Evolutionary conservation across 2,113 vertebrate species (phyloP), one percentile per base, ranked within the genome.

Genomic region (Mus spicilegus): DNA sequence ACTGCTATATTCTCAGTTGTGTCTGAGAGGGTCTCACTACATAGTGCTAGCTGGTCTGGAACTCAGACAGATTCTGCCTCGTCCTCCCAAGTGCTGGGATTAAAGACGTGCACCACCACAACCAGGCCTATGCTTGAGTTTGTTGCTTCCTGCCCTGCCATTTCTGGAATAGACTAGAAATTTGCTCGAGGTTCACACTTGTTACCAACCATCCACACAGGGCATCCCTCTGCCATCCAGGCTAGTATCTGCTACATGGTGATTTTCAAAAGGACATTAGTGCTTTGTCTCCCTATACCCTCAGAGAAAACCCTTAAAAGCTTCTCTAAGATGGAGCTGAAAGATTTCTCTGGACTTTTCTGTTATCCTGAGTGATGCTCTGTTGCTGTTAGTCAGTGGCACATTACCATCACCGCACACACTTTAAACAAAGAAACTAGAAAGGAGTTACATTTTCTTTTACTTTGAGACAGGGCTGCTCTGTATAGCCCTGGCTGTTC

Each of bases 371-470:
- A 80, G 56, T 86, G 36, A 76, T 36, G 33, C 90, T 49, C 63
- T 73, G 8, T 75, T 81, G 56, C 58, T 39, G 28, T 73, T 54
- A 22, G 8, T 56, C 22, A 7, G 26, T 42, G 33, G 36, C 42
- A 86, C 7, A 8, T 65, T 85, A 70, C 42, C 39, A 70, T 63
- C 24, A 33, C 14, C 42, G 65, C 80, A 10, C 42, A 85, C 19
- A 54, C 72, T 72, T 90, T 89, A 70, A 84, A 70, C 39, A 72
- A 90, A 78, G 84, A 84, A 95, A 78, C 73, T 70, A 46, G 42
- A 93, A 90, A 73, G 22, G 33, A 80, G 70, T 77, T 65, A 72
- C 65, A 19, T 76, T 77, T 33, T 69, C 8, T 69, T 30, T 69
- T 69, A 7, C 67, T 69, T 69, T 69, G 30, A 69, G 67, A 16